Evolutionary conservation across 2,888 invertebrate species (phyloP), one percentile per base, ranked within the genome.

Genomic region (Drosophila parthenogenetica): DNA sequence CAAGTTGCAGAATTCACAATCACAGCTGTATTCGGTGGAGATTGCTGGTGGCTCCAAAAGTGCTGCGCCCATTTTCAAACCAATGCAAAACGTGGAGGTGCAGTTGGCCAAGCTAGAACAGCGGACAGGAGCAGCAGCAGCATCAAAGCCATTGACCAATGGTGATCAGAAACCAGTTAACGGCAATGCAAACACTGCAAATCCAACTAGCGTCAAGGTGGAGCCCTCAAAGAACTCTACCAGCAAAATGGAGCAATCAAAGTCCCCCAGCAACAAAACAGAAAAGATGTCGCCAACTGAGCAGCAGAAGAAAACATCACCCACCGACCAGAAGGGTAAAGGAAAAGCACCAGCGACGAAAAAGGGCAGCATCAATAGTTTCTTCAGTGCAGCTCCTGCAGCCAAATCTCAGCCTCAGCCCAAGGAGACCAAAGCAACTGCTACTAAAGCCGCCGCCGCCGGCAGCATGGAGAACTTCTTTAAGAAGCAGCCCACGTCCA

Each of bases 21-120:
- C 84, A 7, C 60, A 82, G 11, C 69, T 91, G 7, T 92, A 92
- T 43, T 90, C 91, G 3, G 90, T 89, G 5, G 90, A 92, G 60
- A 66, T 88, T 11, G 84, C 82, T 1, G 91, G 92, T 2, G 91
- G 90, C n/a, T 81, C 90, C 3, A 91, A 90, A 50, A 59, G 81
- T 0, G 82, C 87, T 2, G 87, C 91, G 2, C 68, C 79, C 2
- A 66, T 83, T 10, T 91, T 91, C 42, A 89, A 89, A 35, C 91
- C 92, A 2, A 80, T 90, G 76, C 70, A 79, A 54, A 75, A 89
- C 8, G 58, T 72, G 60, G 76, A 80, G 39, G 81, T 87, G 11
- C 76, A 81, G 42, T 32, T 90, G 39, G 75, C 77, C 1, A 75
- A 71, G 32, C 19, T 91, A 39, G 64, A 64, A 39, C 66, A 71